A percentile compares a stretch with the other conserved stretches of the same genome.
Evolutionary conservation across 2,113 vertebrate genomes (phyloP).

Genomic region (Poecile atricapillus): DNA sequence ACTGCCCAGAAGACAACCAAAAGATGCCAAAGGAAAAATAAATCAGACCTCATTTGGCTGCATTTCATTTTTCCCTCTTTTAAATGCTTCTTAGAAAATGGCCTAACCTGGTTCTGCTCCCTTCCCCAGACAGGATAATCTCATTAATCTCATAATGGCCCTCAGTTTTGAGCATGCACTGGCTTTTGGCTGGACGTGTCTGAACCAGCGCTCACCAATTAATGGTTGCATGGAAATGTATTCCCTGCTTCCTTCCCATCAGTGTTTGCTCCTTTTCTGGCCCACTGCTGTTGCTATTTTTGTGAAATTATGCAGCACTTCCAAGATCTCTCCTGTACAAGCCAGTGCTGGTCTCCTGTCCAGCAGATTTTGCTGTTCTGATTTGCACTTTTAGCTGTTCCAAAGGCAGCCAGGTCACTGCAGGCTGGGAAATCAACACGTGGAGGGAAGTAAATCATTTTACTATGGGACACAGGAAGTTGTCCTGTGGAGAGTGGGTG

Average conservation of each 20-base stretch:
- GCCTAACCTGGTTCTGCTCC: slow-evolving; percentile 35
- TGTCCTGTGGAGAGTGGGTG: not conserved
- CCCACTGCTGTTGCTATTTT: not conserved
- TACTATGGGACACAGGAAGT: not conserved
- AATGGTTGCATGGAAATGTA: not conserved
- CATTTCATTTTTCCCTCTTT: not conserved
- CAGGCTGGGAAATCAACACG: not conserved
- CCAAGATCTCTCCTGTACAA: not conserved
- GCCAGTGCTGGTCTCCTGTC: not conserved
- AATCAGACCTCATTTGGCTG: not conserved
- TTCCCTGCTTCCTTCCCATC: not conserved
- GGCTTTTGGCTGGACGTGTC: not conserved
- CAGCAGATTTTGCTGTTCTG: not conserved
- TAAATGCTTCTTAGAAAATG: not conserved
- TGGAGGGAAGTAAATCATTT: not conserved
- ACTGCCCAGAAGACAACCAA: not conserved
- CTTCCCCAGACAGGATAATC: slow-evolving; percentile 56
- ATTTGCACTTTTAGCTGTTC: not conserved
- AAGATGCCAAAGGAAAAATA: not conserved
- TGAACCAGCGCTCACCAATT: not conserved
- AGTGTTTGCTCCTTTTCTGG: not conserved
- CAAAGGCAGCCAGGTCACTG: not conserved
- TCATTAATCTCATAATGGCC: slow-evolving; percentile 38
- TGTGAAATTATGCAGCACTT: not conserved
- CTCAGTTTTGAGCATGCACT: not conserved